phyloP scores from a whole-genome alignment of 2,888 invertebrate species.

The Callyntrura guangdongensis region DNA sequence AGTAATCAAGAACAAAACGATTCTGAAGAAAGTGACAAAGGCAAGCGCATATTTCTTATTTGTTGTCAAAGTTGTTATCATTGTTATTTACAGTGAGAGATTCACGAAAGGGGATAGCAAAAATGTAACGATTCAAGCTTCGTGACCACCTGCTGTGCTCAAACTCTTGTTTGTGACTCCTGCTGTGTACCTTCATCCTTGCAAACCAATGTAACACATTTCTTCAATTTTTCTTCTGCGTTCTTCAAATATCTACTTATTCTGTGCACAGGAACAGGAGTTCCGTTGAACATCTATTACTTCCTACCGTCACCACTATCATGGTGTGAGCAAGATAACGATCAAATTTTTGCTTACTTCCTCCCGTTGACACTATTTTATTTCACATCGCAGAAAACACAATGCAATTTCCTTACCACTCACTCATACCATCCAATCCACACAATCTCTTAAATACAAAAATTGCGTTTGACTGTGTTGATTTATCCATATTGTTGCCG shows the following conservation, averaged over 20 bases:
- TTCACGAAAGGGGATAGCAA: slow-evolving; percentile 10
- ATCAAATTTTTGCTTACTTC: slow-evolving; percentile 17
- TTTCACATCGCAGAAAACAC: slow-evolving; percentile 27
- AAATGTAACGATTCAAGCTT: slow-evolving; percentile 52
- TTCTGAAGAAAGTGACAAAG: neutral
- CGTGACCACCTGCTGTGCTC: slow-evolving; percentile 44
- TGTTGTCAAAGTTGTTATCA: slow-evolving; percentile 21
- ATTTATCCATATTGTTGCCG: neutral
- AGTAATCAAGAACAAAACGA: neutral
- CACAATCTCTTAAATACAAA: neutral
- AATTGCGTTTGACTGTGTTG: neutral
- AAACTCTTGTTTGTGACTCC: slow-evolving; percentile 7
- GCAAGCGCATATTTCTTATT: slow-evolving; percentile 26
- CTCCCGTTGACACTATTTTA: slow-evolving; percentile 5
- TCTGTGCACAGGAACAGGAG: neutral
- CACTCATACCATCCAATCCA: neutral
- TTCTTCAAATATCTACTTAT: neutral
- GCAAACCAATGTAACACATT: slow-evolving; percentile 53
- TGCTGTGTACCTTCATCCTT: slow-evolving; percentile 47
- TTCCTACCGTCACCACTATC: neutral
- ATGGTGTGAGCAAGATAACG: neutral
- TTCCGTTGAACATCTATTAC: neutral
- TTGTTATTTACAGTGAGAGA: slow-evolving; percentile 38
- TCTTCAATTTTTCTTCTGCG: neutral
- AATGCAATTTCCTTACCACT: neutral